Evolutionary conservation across 2,797 vertebrate species (phyloP).

Genomic region (Thalassophryne amazonica): DNA sequence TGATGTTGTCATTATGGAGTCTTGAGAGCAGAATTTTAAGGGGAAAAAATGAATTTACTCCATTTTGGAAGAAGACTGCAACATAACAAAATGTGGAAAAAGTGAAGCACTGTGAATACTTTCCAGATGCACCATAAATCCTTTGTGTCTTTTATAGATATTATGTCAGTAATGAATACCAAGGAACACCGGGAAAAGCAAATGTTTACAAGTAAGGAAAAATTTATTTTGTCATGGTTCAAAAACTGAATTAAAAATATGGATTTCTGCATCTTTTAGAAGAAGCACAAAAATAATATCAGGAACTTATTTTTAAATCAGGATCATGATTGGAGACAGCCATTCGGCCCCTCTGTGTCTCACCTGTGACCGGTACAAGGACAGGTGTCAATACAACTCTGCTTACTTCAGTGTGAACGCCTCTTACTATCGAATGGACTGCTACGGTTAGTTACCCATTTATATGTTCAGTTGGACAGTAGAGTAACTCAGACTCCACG

Average conservation of each 20-base stretch:
- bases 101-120: too few relatives aligned
- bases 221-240: neutral
- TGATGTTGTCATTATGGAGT: too few relatives aligned
- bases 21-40: too few relatives aligned
- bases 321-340: constrained; percentile 72
- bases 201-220: constrained; percentile 91
- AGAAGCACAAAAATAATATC: neutral
- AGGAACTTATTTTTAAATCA: constrained; percentile 34
- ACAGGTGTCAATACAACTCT: constrained; percentile 91
- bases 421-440: constrained; percentile 88
- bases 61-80: too few relatives aligned
- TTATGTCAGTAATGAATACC: constrained; percentile 90
- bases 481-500: constrained; percentile 36
- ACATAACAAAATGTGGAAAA: too few relatives aligned
- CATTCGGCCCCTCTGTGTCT: constrained; percentile 76
- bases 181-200: constrained; percentile 83
- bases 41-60: too few relatives aligned
- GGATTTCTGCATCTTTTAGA: neutral
- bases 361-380: constrained; percentile 80
- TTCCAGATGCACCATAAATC: too few relatives aligned
- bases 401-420: constrained; percentile 87
- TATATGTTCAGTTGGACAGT: constrained; percentile 23
- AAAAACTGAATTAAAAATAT: neutral
- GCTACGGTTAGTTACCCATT: constrained; percentile 83
- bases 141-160: constrained; percentile 81